These are phyloP conservation scores for Netelia virgata DNA, from an alignment of 2,888 invertebrate genomes.

Conservation along the genomic window DNA sequence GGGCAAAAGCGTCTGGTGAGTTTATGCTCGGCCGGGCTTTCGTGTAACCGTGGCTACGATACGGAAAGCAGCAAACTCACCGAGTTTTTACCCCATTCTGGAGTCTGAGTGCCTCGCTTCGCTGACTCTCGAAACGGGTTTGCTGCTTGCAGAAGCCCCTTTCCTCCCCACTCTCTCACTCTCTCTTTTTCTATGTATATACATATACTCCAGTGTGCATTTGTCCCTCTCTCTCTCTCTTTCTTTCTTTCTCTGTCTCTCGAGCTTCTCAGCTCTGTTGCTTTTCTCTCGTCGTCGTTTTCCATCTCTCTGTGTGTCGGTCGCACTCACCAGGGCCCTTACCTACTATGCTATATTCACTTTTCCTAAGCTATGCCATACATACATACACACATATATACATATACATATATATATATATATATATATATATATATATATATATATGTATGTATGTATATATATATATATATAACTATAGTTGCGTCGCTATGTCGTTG, in stretches of 20 bases:
- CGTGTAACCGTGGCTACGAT: conserved; percentile 80
- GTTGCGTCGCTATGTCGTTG: conserved; percentile 36
- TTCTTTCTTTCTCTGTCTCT: conserved; percentile 41
- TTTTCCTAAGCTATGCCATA: conserved; percentile 61
- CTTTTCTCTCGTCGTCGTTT: conserved; percentile 57
- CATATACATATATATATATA: not conserved
- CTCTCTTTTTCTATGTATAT: conserved; percentile 21
- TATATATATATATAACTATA: not conserved
- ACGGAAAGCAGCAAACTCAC: conserved; percentile 78
- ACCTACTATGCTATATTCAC: conserved; percentile 58
- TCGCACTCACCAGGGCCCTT: conserved; percentile 42
- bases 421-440: not conserved
- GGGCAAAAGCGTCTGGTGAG: conserved; percentile 78
- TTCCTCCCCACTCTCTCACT: conserved; percentile 60
- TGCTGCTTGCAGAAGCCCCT: conserved; percentile 73
- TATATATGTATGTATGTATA: not conserved
- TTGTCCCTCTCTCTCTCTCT: conserved; percentile 41
- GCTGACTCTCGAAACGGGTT: conserved; percentile 83
- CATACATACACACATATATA: not conserved
- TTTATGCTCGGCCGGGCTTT: conserved; percentile 81
- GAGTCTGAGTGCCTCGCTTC: conserved; percentile 83
- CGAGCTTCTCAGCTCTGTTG: conserved; percentile 62
- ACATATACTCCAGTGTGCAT: conserved; percentile 54
- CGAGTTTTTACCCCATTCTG: conserved; percentile 82
- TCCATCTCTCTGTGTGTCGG: conserved; percentile 51